phyloP scores from a whole-genome alignment of 2,797 vertebrate genomes.

The Xiphorhynchus erythropygius region DNA sequence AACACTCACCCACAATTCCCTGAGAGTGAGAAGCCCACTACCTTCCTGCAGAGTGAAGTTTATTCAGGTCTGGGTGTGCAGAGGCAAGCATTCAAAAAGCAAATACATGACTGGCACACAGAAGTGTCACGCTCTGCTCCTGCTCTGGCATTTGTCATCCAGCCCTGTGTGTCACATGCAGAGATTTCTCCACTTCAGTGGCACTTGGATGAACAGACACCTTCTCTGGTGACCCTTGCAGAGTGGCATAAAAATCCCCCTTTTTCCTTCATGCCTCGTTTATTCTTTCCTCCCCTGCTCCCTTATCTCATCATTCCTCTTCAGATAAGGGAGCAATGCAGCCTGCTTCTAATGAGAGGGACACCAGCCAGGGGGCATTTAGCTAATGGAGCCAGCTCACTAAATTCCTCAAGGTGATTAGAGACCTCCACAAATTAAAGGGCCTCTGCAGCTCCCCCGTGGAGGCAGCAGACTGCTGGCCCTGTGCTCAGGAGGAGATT shows the following conservation, averaged over 20 bases:
- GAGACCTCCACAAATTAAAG: background rate
- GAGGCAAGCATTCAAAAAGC: background rate
- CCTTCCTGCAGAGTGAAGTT: background rate
- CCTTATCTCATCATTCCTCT: constrained; percentile 25
- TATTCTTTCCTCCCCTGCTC: background rate
- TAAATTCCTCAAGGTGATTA: constrained; percentile 34
- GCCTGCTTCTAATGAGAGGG: background rate
- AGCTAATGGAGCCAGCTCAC: background rate
- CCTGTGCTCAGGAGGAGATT: too few relatives aligned
- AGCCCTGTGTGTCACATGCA: fast-evolving
- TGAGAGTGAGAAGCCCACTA: background rate
- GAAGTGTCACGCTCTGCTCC: background rate
- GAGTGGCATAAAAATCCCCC: background rate
- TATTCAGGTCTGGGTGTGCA: background rate
- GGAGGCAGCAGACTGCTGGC: background rate
- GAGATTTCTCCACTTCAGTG: background rate
- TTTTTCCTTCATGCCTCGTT: constrained; percentile 6
- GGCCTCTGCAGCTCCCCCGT: background rate
- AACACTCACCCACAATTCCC: background rate
- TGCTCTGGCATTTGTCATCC: background rate
- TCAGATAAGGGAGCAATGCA: constrained; percentile 48
- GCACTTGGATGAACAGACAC: background rate
- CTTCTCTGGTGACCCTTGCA: constrained; percentile 12
- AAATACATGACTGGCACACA: background rate
- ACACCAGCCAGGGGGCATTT: constrained; percentile 20